These are phyloP conservation scores for Peromyscus eremicus DNA, from an alignment of 2,797 vertebrate species.

Conservation along the genomic window DNA sequence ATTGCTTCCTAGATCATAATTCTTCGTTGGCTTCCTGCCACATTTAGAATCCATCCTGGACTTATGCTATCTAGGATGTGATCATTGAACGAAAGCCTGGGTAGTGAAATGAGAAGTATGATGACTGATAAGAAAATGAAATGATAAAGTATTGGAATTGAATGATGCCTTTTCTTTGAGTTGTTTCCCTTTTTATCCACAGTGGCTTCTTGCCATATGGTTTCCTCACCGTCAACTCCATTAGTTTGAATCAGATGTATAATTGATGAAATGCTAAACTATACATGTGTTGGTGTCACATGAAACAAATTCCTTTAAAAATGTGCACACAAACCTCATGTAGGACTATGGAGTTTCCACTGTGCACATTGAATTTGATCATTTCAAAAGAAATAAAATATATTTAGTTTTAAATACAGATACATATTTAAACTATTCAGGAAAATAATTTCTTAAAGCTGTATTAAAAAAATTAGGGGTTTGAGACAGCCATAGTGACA, in stretches of 20 bases:
- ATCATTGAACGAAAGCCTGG: background rate
- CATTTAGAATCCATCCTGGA: constrained; percentile 29
- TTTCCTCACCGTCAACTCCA: constrained; percentile 22
- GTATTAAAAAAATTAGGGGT: background rate
- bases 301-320: constrained; percentile 62
- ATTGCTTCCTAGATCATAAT: constrained; percentile 54
- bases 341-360: constrained; percentile 41
- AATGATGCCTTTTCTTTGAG: background rate
- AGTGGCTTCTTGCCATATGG: constrained; percentile 38
- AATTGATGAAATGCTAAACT: constrained; percentile 46
- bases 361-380: background rate
- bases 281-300: constrained; percentile 56
- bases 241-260: constrained; percentile 68
- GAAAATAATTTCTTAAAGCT: constrained; percentile 59
- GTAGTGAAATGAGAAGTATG: constrained; percentile 29
- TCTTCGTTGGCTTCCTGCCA: constrained; percentile 23
- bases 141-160: constrained; percentile 1
- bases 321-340: background rate
- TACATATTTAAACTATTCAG: constrained; percentile 52
- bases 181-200: constrained; percentile 51
- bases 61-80: background rate
- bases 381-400: constrained; percentile 26
- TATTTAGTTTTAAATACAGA: constrained; percentile 54
- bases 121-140: constrained; percentile 11
- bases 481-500: background rate